Percentiles rank a stretch among this genome's conserved stretches.
These are phyloP conservation scores for Sphaerolaimus hirsutus DNA, from an alignment of 2,888 invertebrate species.

Conservation along the genomic window DNA sequence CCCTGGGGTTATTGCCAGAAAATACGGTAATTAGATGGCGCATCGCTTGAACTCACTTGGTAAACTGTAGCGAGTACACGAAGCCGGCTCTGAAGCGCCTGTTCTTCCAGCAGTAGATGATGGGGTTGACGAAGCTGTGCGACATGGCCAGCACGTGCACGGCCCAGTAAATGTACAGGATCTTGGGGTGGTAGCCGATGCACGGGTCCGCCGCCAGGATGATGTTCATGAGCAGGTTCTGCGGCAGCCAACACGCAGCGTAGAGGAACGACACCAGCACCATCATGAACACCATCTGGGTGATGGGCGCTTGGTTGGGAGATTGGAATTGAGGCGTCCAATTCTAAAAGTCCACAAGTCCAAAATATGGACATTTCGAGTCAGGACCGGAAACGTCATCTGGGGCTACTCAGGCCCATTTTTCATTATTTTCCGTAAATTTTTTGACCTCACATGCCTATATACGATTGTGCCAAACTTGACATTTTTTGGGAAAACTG, in stretches of 20 bases:
- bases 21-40: too few species aligned
- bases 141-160: conserved; percentile 22
- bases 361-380: not conserved
- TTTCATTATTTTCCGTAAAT: too few species aligned
- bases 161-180: conserved; percentile 22
- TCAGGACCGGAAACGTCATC: not conserved
- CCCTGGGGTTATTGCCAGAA: too few species aligned
- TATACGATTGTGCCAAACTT: too few species aligned
- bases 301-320: not conserved
- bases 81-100: conserved; percentile 63
- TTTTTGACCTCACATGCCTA: too few species aligned
- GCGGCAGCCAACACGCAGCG: conserved; percentile 22
- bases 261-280: conserved; percentile 19
- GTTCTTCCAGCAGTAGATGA: conserved; percentile 18
- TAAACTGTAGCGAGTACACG: conserved; percentile 64
- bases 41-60: too few species aligned
- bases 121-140: conserved; percentile 21
- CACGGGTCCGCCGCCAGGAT: conserved; percentile 13
- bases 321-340: not conserved
- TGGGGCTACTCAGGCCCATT: too few species aligned
- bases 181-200: conserved; percentile 15
- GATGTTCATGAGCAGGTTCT: conserved; percentile 21
- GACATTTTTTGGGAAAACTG: too few species aligned
- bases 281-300: conserved; percentile 22
- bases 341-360: not conserved